A percentile compares a stretch with the other conserved stretches of the same genome.
These are phyloP conservation scores for Cheilosia grossa DNA, from an alignment of 2,888 invertebrate genomes.

Conservation along the genomic window DNA sequence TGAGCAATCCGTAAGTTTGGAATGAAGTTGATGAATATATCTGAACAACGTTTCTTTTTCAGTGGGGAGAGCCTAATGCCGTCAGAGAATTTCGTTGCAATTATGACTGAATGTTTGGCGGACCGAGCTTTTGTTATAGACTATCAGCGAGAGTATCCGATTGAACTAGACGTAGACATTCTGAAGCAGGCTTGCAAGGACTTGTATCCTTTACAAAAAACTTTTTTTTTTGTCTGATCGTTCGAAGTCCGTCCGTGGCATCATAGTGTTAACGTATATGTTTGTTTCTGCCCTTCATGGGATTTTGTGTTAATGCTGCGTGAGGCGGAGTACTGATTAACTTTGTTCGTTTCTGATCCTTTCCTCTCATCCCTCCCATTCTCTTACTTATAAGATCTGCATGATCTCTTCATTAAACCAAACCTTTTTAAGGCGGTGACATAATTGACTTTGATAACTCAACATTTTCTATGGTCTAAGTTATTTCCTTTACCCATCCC, in stretches of 20 bases:
- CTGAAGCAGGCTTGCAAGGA: conserved; percentile 86
- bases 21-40: not conserved
- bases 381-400: too few relatives aligned
- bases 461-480: not conserved
- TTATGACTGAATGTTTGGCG: conserved; percentile 84
- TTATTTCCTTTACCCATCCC: conserved; percentile 48
- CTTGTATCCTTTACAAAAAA: conserved; percentile 85
- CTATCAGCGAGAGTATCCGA: conserved; percentile 87
- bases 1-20: conserved; percentile 81
- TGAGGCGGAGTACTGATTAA: too few relatives aligned
- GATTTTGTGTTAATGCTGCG: too few relatives aligned
- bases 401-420: too few relatives aligned
- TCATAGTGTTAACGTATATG: not conserved
- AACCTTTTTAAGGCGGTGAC: too few relatives aligned
- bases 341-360: too few relatives aligned
- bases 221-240: not conserved
- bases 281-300: too few relatives aligned
- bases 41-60: conserved; percentile 3
- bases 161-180: conserved; percentile 87
- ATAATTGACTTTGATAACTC: too few relatives aligned
- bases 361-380: too few relatives aligned
- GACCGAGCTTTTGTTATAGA: conserved; percentile 87
- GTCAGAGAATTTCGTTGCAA: conserved; percentile 79
- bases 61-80: conserved; percentile 76
- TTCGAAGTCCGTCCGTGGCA: not conserved